Conservation (phyloP, 2,888 invertebrate species). For the Thymelicus lineola region DNA sequence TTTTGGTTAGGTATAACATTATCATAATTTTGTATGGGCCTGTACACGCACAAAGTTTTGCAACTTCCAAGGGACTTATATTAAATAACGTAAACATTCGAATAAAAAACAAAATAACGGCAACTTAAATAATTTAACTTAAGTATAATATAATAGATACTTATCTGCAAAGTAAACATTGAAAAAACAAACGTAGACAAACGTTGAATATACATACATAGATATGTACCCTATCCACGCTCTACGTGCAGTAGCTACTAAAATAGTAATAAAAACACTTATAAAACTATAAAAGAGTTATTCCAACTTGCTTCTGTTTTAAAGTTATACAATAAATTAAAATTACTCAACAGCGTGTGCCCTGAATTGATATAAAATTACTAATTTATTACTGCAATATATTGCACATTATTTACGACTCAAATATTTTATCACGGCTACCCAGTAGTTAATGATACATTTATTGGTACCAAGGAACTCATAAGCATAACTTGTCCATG, state of each 20-base stretch:
- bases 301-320: neutral
- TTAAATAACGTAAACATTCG: too few species aligned
- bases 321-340: neutral
- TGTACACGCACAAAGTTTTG: neutral
- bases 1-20: too few species aligned
- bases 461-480: neutral
- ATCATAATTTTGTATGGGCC: neutral
- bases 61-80: too few species aligned
- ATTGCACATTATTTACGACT: neutral
- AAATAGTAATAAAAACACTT: neutral
- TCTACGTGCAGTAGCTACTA: too few species aligned
- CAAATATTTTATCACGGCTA: neutral
- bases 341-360: neutral
- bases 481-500: neutral
- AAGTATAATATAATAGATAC: too few species aligned
- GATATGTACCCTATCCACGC: too few species aligned
- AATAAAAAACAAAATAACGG: too few species aligned
- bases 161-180: too few species aligned
- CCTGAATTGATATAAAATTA: conserved; percentile 1
- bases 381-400: conserved; percentile 16
- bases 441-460: neutral
- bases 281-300: neutral
- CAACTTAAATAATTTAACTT: too few species aligned
- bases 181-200: too few species aligned
- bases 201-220: too few species aligned